These are phyloP conservation scores for Promerops cafer DNA, from an alignment of 2,113 vertebrate genomes.

Conservation along the genomic window DNA sequence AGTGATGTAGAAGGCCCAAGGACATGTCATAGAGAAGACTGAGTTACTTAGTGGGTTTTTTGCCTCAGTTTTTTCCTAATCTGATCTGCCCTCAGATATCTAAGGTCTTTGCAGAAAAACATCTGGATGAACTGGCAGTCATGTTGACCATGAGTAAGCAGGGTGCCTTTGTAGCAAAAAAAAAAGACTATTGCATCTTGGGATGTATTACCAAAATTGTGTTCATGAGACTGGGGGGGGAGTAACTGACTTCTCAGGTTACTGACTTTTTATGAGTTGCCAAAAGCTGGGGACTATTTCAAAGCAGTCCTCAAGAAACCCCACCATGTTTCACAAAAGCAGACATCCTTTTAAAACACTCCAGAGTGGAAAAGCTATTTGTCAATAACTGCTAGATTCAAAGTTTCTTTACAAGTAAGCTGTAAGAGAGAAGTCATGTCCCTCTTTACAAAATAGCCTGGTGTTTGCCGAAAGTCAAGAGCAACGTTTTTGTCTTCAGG, in stretches of 20 bases:
- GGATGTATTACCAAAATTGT: background rate
- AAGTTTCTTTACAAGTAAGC: background rate
- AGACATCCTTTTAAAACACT: background rate
- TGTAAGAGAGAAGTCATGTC: background rate
- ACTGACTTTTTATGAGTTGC: background rate
- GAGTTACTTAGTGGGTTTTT: background rate
- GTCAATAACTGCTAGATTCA: background rate
- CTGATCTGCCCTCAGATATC: background rate
- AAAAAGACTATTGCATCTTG: background rate
- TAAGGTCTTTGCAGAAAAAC: background rate
- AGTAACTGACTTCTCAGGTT: background rate
- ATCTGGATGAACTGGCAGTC: background rate
- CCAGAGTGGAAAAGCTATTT: background rate
- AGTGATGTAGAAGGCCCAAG: background rate
- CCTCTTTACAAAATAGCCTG: background rate
- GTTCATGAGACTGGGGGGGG: background rate
- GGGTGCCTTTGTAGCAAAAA: background rate
- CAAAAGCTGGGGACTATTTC: background rate
- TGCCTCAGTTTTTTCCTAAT: background rate
- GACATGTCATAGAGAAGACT: background rate
- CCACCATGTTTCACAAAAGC: background rate
- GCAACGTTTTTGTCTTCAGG: background rate
- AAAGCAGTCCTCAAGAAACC: background rate
- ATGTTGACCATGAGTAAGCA: background rate
- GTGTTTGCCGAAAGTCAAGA: background rate